Evolutionary conservation across 2,888 invertebrate species (phyloP).

Genomic region (Quadriops clusia): DNA sequence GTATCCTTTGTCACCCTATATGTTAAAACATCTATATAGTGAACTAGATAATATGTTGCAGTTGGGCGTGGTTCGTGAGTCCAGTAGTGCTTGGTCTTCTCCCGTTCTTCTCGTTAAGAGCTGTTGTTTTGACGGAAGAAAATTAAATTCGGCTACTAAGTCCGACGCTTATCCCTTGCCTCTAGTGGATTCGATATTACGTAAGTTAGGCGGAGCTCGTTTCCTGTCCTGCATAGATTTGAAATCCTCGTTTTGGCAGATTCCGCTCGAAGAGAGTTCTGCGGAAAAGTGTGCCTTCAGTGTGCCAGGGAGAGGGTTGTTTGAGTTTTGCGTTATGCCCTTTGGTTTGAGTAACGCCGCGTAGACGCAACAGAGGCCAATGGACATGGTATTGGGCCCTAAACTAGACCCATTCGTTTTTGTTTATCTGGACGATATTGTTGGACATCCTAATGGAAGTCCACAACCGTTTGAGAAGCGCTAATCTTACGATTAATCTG

Average conservation of each 20-base stretch:
- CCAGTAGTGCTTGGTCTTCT: slow-evolving; percentile 6
- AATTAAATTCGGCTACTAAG: slow-evolving; percentile 2
- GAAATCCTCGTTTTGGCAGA: slow-evolving; percentile 4
- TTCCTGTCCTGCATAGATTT: slow-evolving; percentile 2
- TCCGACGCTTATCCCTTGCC: slow-evolving; percentile 4
- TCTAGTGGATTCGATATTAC: slow-evolving; percentile 4
- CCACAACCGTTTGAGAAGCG: not conserved
- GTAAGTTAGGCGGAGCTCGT: not conserved
- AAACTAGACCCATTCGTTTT: slow-evolving; percentile 7
- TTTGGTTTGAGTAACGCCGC: slow-evolving; percentile 6
- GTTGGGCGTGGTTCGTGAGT: slow-evolving; percentile 7
- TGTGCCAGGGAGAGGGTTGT: not conserved
- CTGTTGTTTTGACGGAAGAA: slow-evolving; percentile 2
- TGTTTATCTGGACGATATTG: slow-evolving; percentile 7
- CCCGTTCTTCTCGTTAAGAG: slow-evolving; percentile 5
- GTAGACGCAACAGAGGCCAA: slow-evolving; percentile 2
- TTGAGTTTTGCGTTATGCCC: slow-evolving; percentile 3
- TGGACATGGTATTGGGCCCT: slow-evolving; percentile 7
- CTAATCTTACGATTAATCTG: not conserved
- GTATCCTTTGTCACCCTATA: slow-evolving; percentile 15
- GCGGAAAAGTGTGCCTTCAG: not conserved
- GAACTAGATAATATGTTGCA: slow-evolving; percentile 13
- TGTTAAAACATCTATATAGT: slow-evolving; percentile 9
- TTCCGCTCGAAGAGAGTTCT: not conserved
- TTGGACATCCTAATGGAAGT: not conserved